These are phyloP conservation scores for Antheraea mylitta DNA, from an alignment of 1,140 invertebrate species.

Conservation along the genomic window DNA sequence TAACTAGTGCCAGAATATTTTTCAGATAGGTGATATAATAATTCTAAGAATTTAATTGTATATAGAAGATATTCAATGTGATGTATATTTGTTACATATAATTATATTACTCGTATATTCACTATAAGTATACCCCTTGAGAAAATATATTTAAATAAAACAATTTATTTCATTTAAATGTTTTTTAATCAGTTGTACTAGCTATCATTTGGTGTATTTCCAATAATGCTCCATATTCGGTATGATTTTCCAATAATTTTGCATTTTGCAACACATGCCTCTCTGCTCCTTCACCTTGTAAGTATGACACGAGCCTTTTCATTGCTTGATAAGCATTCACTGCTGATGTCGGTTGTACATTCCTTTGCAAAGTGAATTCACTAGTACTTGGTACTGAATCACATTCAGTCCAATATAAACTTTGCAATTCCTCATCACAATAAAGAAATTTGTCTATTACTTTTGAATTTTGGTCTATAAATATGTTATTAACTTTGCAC, in stretches of 20 bases:
- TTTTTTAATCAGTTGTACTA: conserved; percentile 31
- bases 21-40: conserved; percentile 81
- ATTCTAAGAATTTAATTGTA: too few relatives aligned
- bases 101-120: too few relatives aligned
- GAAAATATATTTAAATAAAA: conserved; percentile 1
- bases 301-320: conserved; percentile 32
- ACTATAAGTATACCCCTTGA: neutral
- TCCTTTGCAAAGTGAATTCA: conserved; percentile 23
- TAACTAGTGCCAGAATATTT: conserved; percentile 96
- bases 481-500: conserved; percentile 31
- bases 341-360: conserved; percentile 21
- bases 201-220: conserved; percentile 34
- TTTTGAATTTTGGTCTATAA: conserved; percentile 21
- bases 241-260: conserved; percentile 34
- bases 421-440: conserved; percentile 29
- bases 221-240: conserved; percentile 33
- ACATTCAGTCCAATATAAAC: conserved; percentile 16
- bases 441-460: conserved; percentile 31
- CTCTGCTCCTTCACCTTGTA: conserved; percentile 29
- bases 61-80: too few relatives aligned
- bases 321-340: conserved; percentile 35
- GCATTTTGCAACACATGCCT: conserved; percentile 24
- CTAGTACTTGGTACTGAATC: conserved; percentile 20
- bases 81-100: too few relatives aligned
- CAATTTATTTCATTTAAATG: conserved; percentile 1